Evolutionary conservation across 1,140 invertebrate species (phyloP).

Genomic region (Pogonomyrmex californicus): DNA sequence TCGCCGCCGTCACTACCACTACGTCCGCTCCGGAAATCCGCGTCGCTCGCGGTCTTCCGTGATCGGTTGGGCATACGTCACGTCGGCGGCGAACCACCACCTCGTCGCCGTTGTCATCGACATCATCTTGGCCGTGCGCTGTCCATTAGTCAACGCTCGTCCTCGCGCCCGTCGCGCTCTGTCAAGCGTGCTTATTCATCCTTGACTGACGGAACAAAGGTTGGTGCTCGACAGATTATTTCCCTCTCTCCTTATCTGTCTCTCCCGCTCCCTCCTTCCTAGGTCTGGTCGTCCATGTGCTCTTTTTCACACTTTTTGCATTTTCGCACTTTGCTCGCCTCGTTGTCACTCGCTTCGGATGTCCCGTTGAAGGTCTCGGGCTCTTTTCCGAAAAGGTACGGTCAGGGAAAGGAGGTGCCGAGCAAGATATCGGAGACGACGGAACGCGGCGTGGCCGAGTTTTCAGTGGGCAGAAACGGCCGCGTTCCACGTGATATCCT

Average conservation of each 20-base stretch:
- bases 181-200: slow-evolving; percentile 24
- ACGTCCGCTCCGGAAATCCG: slow-evolving; percentile 42
- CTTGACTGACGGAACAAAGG: slow-evolving; percentile 53
- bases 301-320: slow-evolving; percentile 7
- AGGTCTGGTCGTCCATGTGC: not conserved
- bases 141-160: slow-evolving; percentile 8
- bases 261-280: not conserved
- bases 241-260: not conserved
- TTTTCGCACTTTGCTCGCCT: not conserved
- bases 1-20: not conserved
- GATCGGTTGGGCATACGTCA: slow-evolving; percentile 35
- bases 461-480: not conserved
- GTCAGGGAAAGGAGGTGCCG: not conserved
- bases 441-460: not conserved
- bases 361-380: no score
- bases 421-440: not conserved
- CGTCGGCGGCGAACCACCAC: slow-evolving; percentile 20
- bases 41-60: slow-evolving; percentile 29
- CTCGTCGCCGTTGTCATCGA: not conserved
- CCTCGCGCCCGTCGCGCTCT: slow-evolving; percentile 29
- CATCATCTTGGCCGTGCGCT: not conserved
- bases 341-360: not conserved
- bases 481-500: not conserved
- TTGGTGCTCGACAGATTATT: not conserved
- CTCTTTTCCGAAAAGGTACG: not conserved